phyloP scores from a whole-genome alignment of 2,888 invertebrate species.

The Geotrupes spiniger region DNA sequence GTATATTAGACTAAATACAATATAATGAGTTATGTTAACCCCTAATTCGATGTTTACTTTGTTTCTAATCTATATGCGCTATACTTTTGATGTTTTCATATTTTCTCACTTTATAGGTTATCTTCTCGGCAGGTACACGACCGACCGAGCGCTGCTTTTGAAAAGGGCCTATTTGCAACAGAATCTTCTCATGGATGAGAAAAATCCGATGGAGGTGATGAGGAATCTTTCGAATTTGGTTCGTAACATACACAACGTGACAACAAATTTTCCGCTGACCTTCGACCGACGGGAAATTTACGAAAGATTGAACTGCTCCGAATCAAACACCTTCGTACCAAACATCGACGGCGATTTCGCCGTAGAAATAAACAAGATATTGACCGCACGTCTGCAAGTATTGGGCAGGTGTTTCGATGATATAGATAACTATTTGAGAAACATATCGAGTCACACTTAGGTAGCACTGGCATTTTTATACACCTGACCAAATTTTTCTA shows the following conservation, averaged over 20 bases:
- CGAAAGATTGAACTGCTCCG: constrained; percentile 21
- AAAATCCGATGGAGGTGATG: constrained; percentile 35
- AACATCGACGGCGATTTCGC: constrained; percentile 17
- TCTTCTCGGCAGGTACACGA: constrained; percentile 50
- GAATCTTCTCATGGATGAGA: constrained; percentile 34
- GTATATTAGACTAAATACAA: too few relatives aligned
- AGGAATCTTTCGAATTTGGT: constrained; percentile 30
- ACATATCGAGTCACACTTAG: constrained; percentile 5
- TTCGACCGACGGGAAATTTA: constrained; percentile 21
- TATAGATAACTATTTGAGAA: constrained; percentile 16
- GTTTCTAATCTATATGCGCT: too few relatives aligned
- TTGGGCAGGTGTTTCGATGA: constrained; percentile 21
- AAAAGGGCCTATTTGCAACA: constrained; percentile 40
- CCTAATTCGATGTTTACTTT: too few relatives aligned
- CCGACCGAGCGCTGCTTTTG: constrained; percentile 44
- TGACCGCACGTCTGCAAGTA: constrained; percentile 21
- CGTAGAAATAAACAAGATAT: constrained; percentile 18
- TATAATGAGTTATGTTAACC: too few relatives aligned
- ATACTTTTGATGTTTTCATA: constrained; percentile 2
- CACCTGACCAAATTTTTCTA: too few relatives aligned
- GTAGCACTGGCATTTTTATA: background rate
- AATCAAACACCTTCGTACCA: constrained; percentile 9
- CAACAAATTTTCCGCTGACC: constrained; percentile 14
- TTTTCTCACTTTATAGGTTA: constrained; percentile 43
- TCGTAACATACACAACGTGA: constrained; percentile 23